Evolutionary conservation across 2,888 invertebrate species (phyloP), one percentile per base, ranked within the genome.

Genomic region (Meloe dianella): DNA sequence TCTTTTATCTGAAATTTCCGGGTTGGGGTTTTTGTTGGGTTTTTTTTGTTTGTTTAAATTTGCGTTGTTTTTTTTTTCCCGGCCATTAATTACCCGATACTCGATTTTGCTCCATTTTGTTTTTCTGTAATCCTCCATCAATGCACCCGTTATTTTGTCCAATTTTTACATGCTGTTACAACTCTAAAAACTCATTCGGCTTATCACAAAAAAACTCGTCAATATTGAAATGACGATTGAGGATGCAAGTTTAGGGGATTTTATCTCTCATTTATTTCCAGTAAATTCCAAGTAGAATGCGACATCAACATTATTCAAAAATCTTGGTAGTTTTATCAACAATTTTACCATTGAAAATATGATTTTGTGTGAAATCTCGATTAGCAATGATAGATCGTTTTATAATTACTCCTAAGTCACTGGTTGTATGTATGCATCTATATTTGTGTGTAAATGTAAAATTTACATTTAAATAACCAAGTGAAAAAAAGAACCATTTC

Each of bases 361-460:
- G 47, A 20, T 47, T 47, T 20, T 9, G 9, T 20, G 10, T 17
- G 9, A 47, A 20, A 47, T 47, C 20, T 47, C 47, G 20, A 47
- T 47, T 9, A n/a, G 47, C 24, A 27, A 61, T 54, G 61, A 73
- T 65, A 70, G 70, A 73, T 73, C 63, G 69, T 62, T 70, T 70
- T 70, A 69, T 71, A 71, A 73, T 70, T 69, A 67, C 41, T 63
- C 63, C 63, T 63, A 63, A 47, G 20, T 47, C 47, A 47, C 47
- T 66, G 64, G 64, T 63, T 57, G 54, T 27, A 27, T 27, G 27
- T 27, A 27, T 27, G 27, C 27, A 27, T 27, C 60, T 41, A 59
- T 29, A 59, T 57, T 57, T 47, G 9, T n/a, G 7, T 47, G 47
- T 9, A 20, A 60, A 64, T 57, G 41, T 22, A 47, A 47, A 47